A percentile compares a stretch with the other conserved stretches of the same genome.
phyloP scores from a whole-genome alignment of 2,797 vertebrate genomes.

The Peromyscus nudipes region DNA sequence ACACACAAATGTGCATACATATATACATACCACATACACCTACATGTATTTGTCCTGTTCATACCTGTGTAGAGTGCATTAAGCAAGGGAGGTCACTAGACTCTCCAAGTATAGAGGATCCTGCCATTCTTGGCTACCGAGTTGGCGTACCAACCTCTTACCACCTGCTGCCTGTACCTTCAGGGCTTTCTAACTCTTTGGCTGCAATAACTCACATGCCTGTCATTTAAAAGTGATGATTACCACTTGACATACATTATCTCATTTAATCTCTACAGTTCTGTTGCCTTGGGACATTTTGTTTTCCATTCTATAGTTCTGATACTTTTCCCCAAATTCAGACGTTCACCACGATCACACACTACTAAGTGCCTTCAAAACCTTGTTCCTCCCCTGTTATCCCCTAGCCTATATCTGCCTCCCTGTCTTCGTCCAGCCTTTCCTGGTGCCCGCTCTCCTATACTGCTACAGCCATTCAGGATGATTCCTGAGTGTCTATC shows the following conservation, averaged over 20 bases:
- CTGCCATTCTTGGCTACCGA: background rate
- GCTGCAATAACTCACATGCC: background rate
- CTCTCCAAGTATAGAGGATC: background rate
- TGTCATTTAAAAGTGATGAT: background rate
- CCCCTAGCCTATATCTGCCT: background rate
- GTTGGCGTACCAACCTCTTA: too few species aligned
- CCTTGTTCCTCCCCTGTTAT: background rate
- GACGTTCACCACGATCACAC: background rate
- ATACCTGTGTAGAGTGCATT: background rate
- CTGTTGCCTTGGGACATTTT: background rate
- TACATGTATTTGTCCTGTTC: background rate
- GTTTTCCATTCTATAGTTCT: background rate
- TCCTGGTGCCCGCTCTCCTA: fast-evolving
- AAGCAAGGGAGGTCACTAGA: background rate
- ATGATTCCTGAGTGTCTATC: background rate
- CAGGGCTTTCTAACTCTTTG: slow-evolving; percentile 8
- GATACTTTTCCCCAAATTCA: background rate
- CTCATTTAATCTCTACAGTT: background rate
- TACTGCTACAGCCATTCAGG: background rate
- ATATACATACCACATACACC: too few species aligned
- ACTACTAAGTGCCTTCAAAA: background rate
- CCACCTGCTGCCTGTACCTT: background rate
- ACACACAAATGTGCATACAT: background rate
- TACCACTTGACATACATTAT: background rate
- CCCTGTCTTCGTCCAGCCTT: background rate